Base-by-base conservation (phyloP, 1,140 invertebrate species). In the Maconellicoccus hirsutus region DNA sequence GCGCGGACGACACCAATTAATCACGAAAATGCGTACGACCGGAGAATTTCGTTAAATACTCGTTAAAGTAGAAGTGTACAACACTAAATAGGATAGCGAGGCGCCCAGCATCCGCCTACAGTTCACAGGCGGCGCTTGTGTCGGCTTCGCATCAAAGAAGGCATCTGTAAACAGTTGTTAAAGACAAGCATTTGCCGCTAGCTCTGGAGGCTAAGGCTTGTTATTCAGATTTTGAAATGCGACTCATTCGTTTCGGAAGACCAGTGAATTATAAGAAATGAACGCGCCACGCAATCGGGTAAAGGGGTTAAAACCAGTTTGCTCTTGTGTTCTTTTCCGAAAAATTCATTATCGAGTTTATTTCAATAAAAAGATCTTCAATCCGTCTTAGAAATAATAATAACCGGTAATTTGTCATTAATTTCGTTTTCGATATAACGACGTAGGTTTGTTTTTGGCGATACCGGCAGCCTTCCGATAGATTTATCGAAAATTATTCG, bases 311-410 rank as follows among this genome's bases (percentile, higher is more conserved):
- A 52, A 52, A 52, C 42, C 42, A 52, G 42, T 52, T 52, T 52
- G 42, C n/a, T 52, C 42, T 52, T 52, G 42, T 52, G 42, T 52
- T 52, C 42, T 52, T 52, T 52, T 52, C 42, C 42, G 42, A 52
- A 52, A 52, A 52, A 52, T 52, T 52, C 42, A 52, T 52, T 52
- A 52, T 52, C 42, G 42, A 52, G 42, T 52, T 52, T 52, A 52
- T 52, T 52, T 52, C 42, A 52, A 52, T 52, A 52, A 52, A 16
- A 52, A 52, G n/a, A 4, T 52, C 12, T 52, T 52, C 42, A 52
- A 52, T 52, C 42, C 42, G 42, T 52, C 42, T 52, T 52, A 52
- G 42, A 52, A 52, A 52, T 52, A 52, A 52, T 52, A 52, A 52
- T 52, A 52, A 52, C 42, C 42, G 42, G 42, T 52, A 52, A 52